Evolutionary conservation across 2,113 vertebrate genomes (phyloP).

Genomic region (Numenius arquata): DNA sequence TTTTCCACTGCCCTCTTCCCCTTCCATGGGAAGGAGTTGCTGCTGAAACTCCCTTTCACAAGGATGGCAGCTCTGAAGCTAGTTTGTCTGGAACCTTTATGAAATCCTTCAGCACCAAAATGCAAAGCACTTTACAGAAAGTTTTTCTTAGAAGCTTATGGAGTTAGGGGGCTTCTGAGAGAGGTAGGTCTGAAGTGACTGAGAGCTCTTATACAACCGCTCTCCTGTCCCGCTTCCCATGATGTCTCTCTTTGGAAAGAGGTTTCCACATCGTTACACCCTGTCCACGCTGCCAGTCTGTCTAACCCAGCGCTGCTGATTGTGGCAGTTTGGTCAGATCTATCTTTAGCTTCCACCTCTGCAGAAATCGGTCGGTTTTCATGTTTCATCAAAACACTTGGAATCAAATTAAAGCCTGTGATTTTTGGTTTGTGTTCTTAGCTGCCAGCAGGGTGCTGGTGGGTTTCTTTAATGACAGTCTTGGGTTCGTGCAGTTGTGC

Average conservation of each 20-base stretch:
- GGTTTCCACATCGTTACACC: neutral
- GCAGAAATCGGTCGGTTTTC: neutral
- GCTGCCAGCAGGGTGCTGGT: neutral
- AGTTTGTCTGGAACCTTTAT: neutral
- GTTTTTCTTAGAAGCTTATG: neutral
- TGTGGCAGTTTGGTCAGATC: neutral
- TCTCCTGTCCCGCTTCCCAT: neutral
- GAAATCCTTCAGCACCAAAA: neutral
- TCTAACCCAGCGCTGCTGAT: neutral
- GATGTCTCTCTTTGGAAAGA: neutral
- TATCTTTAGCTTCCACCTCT: neutral
- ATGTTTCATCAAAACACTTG: neutral
- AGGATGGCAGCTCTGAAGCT: neutral
- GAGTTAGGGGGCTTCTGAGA: neutral
- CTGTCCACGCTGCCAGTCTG: neutral
- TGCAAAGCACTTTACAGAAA: neutral
- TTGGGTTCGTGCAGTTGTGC: neutral
- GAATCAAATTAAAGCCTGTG: neutral
- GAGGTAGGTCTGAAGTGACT: neutral
- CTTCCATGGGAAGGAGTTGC: neutral
- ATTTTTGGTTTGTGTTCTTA: constrained; percentile 21
- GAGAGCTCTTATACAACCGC: neutral
- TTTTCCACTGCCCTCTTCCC: constrained; percentile 28
- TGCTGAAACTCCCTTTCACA: neutral
- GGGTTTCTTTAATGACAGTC: constrained; percentile 3